Base-by-base conservation (phyloP, 2,888 invertebrate genomes). In the Zaprionus obscuricornis region DNA sequence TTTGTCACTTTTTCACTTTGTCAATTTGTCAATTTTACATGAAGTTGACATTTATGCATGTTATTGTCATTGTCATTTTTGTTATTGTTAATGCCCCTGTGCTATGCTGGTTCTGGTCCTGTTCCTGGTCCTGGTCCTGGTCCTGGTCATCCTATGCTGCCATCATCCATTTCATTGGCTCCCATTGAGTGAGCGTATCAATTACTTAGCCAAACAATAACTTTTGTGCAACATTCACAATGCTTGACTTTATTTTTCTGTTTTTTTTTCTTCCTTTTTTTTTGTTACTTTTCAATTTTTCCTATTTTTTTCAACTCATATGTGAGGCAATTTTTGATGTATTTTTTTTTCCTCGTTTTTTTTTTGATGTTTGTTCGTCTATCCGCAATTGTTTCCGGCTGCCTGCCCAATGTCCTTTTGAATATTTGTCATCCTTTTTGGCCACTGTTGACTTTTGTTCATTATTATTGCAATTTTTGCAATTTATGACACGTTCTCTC, bases 131-230 rank as follows among this genome's bases (percentile, higher is more conserved):
- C n/a, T n/a, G n/a, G n/a, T 31, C 54, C 58, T 45, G 46, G 26
- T 54, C 37, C 43, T 45, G 16, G 22, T 50, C 43, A 13, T 42
- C 40, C 37, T 18, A 36, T 45, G 34, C 47, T 39, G 37, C 50
- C 45, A 18, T 56, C 51, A 18, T 33, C 33, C 31, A 18, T 11
- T 51, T 24, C 52, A 6, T 13, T 17, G 63, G n/a, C 37, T 43
- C 26, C 46, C 66, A 66, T 66, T 71, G 59, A 76, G 74, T 59
- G 66, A 78, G 81, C 74, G 78, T 84, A 78, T 78, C 78, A 84
- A 84, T 78, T 81, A 82, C 85, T 78, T 77, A 60, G 71, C 31
- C 78, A 84, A 84, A 78, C 82, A 78, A 78, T 77, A 59, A 67
- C 63, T 75, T 73, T 74, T 75, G 55, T 74, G 73, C 57, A 52